Evolutionary conservation across 1,140 invertebrate genomes (phyloP), one percentile per base, ranked within the genome.

Genomic region (Ptiloglossa arizonensis): DNA sequence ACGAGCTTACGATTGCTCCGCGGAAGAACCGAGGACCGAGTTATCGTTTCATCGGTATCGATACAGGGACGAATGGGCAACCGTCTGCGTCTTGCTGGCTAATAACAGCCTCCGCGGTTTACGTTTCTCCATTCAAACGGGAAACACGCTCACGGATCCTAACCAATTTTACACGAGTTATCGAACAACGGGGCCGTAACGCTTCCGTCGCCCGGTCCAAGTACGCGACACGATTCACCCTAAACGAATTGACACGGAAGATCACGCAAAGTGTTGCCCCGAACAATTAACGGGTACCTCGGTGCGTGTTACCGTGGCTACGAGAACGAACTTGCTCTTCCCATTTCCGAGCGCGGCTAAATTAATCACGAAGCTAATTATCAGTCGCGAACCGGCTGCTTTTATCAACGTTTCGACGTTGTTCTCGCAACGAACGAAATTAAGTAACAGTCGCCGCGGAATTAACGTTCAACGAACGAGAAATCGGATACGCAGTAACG

Each of bases 1-100:
- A 76, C 29, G 54, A 9, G 24, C 8, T 3, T 29, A 41, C 15
- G 3, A 54, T 52, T 27, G 64, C 46, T 57, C 5, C 72, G 56
- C n/a, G 38, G 52, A 68, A 69, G 73, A 75, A 75, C 64, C 27
- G 19, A n/a, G n/a, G n/a, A n/a, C n/a, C n/a, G 29, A 22, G 15
- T 52, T n/a, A 74, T 74, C 67, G 72, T 74, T 67, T 62, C 41
- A n/a, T n/a, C 41, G 8, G 24, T 56, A 15, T 5, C 38, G 35
- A 59, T 59, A 46, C 35, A 60, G 72, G 38, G 57, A 57, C 73
- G 69, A 76, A 76, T 50, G 69, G 66, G 54, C 54, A 9, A n/a
- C n/a, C 41, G n/a, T n/a, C 22, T 41, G 11, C 41, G 35, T 9
- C n/a, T 24, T 6, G 11, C 15, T 4, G 22, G 24, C 48, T 69